Conservation (phyloP, 1,140 invertebrate species). For the Drosophila simulans region DNA sequence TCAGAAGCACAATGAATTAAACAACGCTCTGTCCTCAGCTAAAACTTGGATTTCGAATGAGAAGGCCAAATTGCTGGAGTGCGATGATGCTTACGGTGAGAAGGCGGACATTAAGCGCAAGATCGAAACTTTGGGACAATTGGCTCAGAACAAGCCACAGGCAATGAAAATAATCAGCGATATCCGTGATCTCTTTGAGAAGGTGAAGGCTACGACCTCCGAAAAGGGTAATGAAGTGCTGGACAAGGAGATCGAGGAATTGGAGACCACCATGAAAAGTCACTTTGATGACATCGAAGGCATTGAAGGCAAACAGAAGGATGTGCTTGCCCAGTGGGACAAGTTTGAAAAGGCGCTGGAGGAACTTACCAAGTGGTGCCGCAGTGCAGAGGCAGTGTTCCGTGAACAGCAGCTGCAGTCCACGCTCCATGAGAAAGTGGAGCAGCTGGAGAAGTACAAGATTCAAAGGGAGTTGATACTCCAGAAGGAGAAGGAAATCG, state of each 20-base stretch:
- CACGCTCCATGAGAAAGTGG: constrained; percentile 92
- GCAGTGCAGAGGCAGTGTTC: constrained; percentile 92
- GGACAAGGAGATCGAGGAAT: constrained; percentile 89
- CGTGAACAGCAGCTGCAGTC: constrained; percentile 93
- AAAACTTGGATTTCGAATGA: constrained; percentile 92
- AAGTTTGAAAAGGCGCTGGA: constrained; percentile 94
- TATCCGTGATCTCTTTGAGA: constrained; percentile 88
- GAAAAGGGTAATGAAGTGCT: constrained; percentile 90
- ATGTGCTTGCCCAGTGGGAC: constrained; percentile 92
- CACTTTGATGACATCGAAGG: constrained; percentile 88
- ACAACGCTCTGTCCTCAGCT: constrained; percentile 89
- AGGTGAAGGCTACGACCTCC: constrained; percentile 93
- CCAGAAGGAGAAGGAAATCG: constrained; percentile 92
- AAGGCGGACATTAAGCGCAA: constrained; percentile 91
- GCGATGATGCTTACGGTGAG: constrained; percentile 92
- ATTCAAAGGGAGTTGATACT: constrained; percentile 90
- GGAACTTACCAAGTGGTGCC: constrained; percentile 93
- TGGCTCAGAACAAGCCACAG: constrained; percentile 89
- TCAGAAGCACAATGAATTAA: constrained; percentile 92
- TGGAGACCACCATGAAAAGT: constrained; percentile 88
- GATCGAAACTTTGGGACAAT: constrained; percentile 88
- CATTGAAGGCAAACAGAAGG: constrained; percentile 89
- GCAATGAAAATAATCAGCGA: constrained; percentile 90
- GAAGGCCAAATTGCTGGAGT: constrained; percentile 90
- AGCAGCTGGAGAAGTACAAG: constrained; percentile 90